phyloP scores from a whole-genome alignment of 2,797 vertebrate species.

The Xiphophorus birchmanni region DNA sequence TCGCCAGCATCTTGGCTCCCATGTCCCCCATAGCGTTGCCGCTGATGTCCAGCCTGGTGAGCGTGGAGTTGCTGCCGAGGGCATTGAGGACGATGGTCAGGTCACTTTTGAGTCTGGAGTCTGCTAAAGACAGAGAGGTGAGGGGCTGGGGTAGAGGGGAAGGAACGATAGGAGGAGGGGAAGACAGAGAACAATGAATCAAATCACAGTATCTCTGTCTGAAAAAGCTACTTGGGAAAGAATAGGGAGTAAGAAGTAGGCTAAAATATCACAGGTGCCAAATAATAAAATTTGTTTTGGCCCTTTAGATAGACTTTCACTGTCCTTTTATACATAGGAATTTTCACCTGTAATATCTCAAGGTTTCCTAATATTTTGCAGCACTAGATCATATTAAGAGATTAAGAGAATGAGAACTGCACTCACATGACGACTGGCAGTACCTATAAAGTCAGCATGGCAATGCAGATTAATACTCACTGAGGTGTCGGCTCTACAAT shows the following conservation, averaged over 20 bases:
- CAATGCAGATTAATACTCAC: background rate
- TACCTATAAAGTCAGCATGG: background rate
- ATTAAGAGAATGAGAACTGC: slow-evolving; percentile 2
- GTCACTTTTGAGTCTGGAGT: slow-evolving; percentile 94
- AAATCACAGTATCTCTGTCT: background rate
- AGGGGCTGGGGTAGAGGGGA: slow-evolving; percentile 82
- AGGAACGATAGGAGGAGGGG: background rate
- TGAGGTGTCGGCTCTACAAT: background rate
- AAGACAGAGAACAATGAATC: background rate
- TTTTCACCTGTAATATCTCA: background rate
- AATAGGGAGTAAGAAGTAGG: background rate
- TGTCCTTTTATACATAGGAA: background rate
- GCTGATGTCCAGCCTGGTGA: slow-evolving; percentile 94
- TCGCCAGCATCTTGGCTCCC: slow-evolving; percentile 98
- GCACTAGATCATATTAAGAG: background rate
- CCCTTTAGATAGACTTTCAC: background rate
- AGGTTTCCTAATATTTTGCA: background rate
- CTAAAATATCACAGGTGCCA: background rate
- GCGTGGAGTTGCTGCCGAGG: slow-evolving; percentile 94
- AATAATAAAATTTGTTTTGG: background rate
- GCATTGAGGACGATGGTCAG: slow-evolving; percentile 95
- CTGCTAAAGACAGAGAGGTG: slow-evolving; percentile 93
- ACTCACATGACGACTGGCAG: background rate
- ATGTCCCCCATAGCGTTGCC: slow-evolving; percentile 98
- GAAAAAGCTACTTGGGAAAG: background rate